Evolutionary conservation across 2,797 vertebrate species (phyloP), one percentile per base, ranked within the genome.

Genomic region (Paguma larvata): DNA sequence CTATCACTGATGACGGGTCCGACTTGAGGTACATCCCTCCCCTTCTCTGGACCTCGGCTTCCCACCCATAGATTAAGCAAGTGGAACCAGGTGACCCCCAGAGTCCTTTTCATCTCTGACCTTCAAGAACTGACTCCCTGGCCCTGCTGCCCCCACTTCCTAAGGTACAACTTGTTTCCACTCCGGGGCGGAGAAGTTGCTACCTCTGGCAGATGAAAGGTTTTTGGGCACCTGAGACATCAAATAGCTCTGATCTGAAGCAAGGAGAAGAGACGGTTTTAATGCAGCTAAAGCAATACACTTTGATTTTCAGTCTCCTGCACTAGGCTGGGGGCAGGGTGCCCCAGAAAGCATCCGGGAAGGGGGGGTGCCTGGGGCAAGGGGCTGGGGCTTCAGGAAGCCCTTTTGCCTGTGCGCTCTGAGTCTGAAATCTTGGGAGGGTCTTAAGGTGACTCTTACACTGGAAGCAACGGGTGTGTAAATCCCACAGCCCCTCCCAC

Each of bases 161-260:
- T 83, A 44, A 84, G 63, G 16, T 89, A 95, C n/a, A 80, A 51
- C 16, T 10, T 10, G 44, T 92, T 53, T 73, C 77, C 41, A 88
- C 94, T 85, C 95, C n/a, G 80, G 85, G 89, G 56, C 0, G 21
- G 95, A 89, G 93, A 89, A 93, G 96, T 62, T 68, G 80, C 59
- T 41, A 51, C 25, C 38, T 80, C 83, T 21, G 13, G 68, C 87
- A 97, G 92, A 98, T 95, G 85, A 96, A 97, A 97, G 94, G 77
- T 12, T 86, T 65, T 65, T 1, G 0, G 23, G 62, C 51, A 94
- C 88, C 75, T 34, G 51, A 95, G 77, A 93, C 94, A 96, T 98
- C 96, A 95, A 97, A 97, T 38, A 70, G 77, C 32, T 41, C 27
- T 79, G 34, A 65, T 51, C 86, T 46, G 53, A 94, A 83, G 84